Evolutionary conservation across 2,888 invertebrate genomes (phyloP).

Genomic region (Pomacea canaliculata): DNA sequence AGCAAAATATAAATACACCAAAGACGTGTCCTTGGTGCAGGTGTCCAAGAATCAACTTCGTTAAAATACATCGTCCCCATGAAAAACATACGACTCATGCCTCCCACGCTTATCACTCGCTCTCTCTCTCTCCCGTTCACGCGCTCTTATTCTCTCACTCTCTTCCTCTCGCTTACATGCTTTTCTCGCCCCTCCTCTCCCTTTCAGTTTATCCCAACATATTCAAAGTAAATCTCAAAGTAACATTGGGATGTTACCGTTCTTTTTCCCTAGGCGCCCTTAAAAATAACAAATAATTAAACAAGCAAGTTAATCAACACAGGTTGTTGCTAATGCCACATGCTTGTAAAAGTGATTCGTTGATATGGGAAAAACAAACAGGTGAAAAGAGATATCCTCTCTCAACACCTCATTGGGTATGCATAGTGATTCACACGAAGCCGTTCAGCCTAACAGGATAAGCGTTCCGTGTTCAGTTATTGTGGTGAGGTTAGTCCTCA

Average conservation of each 20-base stretch:
- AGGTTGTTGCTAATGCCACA: no score
- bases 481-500: no score
- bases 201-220: background rate
- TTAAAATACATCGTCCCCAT: no score
- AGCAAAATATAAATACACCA: no score
- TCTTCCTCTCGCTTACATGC: background rate
- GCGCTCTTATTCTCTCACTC: slow-evolving; percentile 4
- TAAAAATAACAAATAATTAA: background rate
- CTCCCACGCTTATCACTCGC: background rate
- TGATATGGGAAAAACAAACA: no score
- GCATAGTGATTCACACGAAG: background rate
- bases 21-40: no score
- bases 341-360: no score
- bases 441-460: background rate
- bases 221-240: background rate
- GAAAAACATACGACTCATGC: background rate
- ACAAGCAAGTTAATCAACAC: background rate
- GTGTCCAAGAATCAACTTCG: no score
- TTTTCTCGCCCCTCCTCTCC: slow-evolving; percentile 2
- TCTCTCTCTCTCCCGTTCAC: slow-evolving; percentile 5
- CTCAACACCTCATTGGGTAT: no score
- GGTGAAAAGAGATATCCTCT: no score
- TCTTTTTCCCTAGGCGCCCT: background rate
- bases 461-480: background rate
- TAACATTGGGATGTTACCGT: background rate